These are phyloP conservation scores for Acleris laterana DNA, from an alignment of 2,888 invertebrate genomes.

Conservation along the genomic window DNA sequence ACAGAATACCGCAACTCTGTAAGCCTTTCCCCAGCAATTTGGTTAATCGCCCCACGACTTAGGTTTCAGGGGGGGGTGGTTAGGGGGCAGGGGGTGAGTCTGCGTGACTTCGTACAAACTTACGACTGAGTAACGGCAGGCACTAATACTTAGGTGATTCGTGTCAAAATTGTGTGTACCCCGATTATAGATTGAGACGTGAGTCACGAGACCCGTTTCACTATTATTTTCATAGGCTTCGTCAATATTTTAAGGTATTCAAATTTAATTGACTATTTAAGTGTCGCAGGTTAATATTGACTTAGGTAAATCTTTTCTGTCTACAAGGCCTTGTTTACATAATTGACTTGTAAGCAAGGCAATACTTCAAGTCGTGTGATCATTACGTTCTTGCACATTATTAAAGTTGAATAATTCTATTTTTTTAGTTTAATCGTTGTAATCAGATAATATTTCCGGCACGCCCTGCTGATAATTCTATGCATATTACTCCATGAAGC, in stretches of 20 bases:
- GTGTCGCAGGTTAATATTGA: constrained; percentile 22
- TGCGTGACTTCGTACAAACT: constrained; percentile 62
- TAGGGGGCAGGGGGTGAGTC: constrained; percentile 39
- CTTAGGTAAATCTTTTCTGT: constrained; percentile 1
- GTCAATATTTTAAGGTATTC: constrained; percentile 25
- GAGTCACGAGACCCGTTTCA: constrained; percentile 23
- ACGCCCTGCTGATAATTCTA: too few species aligned
- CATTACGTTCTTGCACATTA: not conserved
- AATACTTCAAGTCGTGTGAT: not conserved
- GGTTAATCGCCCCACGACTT: constrained; percentile 61
- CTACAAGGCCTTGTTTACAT: constrained; percentile 15
- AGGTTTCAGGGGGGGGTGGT: constrained; percentile 30
- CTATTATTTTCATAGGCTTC: constrained; percentile 28
- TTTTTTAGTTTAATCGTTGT: not conserved
- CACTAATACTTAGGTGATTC: constrained; percentile 31
- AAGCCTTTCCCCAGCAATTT: constrained; percentile 66
- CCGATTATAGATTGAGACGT: constrained; percentile 14
- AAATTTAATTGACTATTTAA: constrained; percentile 28
- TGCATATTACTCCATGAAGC: too few species aligned
- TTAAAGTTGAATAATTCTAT: not conserved
- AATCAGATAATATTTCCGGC: too few species aligned
- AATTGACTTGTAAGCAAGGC: constrained; percentile 10
- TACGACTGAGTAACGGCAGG: constrained; percentile 42
- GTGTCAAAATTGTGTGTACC: constrained; percentile 31
- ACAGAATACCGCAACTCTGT: constrained; percentile 59